Percentiles rank a stretch among this genome's conserved stretches.
These are phyloP conservation scores for Ophion slaviceki DNA, from an alignment of 2,888 invertebrate genomes.

Conservation along the genomic window DNA sequence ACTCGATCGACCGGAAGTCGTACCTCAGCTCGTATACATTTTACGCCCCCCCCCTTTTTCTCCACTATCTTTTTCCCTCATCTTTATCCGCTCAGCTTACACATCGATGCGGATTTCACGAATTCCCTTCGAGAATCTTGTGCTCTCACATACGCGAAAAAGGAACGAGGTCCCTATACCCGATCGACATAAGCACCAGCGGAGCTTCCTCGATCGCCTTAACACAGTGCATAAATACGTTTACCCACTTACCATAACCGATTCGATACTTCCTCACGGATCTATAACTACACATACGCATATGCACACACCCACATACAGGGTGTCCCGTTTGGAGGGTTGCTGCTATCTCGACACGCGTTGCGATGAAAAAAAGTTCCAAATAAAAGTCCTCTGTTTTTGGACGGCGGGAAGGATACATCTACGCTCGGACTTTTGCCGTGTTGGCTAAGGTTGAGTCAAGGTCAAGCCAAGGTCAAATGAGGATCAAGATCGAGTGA, in stretches of 20 bases:
- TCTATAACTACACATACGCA: background rate
- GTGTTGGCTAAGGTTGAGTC: too few relatives aligned
- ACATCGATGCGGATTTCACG: conserved; percentile 29
- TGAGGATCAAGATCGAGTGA: too few relatives aligned
- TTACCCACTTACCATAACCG: conserved; percentile 65
- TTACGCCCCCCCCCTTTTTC: background rate
- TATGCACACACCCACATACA: background rate
- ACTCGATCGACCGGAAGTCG: background rate
- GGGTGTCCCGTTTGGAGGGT: background rate
- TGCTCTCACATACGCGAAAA: conserved; percentile 3
- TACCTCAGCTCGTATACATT: background rate
- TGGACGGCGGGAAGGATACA: too few relatives aligned
- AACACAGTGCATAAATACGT: conserved; percentile 55
- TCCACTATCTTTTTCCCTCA: background rate
- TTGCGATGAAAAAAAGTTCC: background rate
- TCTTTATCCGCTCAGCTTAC: conserved; percentile 17
- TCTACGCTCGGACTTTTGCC: too few relatives aligned
- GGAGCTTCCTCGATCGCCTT: conserved; percentile 42
- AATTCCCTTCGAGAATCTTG: conserved; percentile 45
- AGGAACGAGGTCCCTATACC: conserved; percentile 40
- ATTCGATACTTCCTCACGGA: conserved; percentile 64
- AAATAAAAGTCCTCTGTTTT: background rate
- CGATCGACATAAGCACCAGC: conserved; percentile 32
- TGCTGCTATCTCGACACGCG: background rate
- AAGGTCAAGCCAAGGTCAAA: too few relatives aligned